Base-by-base conservation (phyloP, 2,113 vertebrate genomes). In the Zosterops hypoxanthus region DNA sequence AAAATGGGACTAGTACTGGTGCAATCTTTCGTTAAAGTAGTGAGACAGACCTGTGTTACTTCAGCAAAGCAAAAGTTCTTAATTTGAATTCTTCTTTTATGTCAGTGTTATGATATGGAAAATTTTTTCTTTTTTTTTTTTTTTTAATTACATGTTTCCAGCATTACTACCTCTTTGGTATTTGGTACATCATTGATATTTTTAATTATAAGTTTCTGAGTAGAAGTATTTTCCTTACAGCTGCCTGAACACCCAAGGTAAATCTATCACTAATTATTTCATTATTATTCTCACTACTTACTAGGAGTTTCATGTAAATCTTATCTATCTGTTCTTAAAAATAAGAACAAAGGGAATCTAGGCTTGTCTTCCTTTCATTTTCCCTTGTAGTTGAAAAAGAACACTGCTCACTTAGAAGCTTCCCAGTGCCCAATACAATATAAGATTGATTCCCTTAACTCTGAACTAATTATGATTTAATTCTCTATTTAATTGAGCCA, bases 401-500 rank as follows among this genome's bases (percentile, higher is more conserved):
- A 63, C 23, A 6, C 21, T 36, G 22, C n/a, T 73, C 31, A 50
- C 63, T 86, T 88, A 68, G 33, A 90, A 86, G 49, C 56, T 82
- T 88, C 68, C 49, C 1, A 1, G 31, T 81, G 22, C 20, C n/a
- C 31, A 66, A 52, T 28, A 79, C 41, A 91, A 75, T 91, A 47
- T 25, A 72, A 92, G 77, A 92, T 57, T 71, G 68, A 94, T 94
- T 96, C 69, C 77, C 53, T 81, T 93, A 56, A 79, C 76, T 92
- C 82, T 5, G 12, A 96, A 76, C 76, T 95, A 95, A 97, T 96
- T 96, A 96, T 90, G 93, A 95, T 91, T 84, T 96, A 95, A 97
- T 96, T 97, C 77, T 69, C 83, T 93, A 56, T 79, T 96, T 97
- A 97, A 97, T 93, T 97, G 94, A 95, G 68, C 82, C 34, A 90